Conservation (phyloP, 2,797 vertebrate genomes). For the Urocyon cinereoargenteus region DNA sequence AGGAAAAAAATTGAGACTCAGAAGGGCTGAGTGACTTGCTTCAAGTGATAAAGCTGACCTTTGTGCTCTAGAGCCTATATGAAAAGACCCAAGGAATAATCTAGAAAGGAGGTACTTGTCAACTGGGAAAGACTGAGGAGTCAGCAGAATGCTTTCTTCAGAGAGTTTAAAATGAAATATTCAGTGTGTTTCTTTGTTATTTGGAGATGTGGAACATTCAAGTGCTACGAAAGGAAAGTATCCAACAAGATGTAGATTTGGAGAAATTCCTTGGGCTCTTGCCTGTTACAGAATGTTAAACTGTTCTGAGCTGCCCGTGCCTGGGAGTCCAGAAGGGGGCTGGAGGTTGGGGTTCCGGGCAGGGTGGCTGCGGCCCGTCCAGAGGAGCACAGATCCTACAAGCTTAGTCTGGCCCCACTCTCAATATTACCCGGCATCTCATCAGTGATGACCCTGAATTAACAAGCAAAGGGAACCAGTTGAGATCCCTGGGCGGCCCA, state of each 20-base stretch:
- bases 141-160: background rate
- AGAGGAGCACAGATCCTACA: background rate
- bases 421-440: background rate
- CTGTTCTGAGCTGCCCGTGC: background rate
- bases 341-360: accelerated
- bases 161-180: slow-evolving; percentile 3
- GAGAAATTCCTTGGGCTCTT: background rate
- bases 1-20: slow-evolving; percentile 25
- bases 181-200: background rate
- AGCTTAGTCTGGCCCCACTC: background rate
- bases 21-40: background rate
- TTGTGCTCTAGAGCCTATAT: background rate
- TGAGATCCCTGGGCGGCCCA: background rate
- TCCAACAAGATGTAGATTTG: background rate
- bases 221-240: background rate
- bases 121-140: background rate
- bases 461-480: background rate
- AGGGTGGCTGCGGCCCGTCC: background rate
- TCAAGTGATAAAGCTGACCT: background rate
- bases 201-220: background rate
- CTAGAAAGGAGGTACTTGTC: background rate
- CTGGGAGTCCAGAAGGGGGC: background rate
- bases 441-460: background rate
- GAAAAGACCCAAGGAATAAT: background rate
- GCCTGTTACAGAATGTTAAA: background rate